Percentiles rank a stretch among this genome's conserved stretches.
Conservation (phyloP, 2,113 vertebrate species). For the Gobio gobio region DNA sequence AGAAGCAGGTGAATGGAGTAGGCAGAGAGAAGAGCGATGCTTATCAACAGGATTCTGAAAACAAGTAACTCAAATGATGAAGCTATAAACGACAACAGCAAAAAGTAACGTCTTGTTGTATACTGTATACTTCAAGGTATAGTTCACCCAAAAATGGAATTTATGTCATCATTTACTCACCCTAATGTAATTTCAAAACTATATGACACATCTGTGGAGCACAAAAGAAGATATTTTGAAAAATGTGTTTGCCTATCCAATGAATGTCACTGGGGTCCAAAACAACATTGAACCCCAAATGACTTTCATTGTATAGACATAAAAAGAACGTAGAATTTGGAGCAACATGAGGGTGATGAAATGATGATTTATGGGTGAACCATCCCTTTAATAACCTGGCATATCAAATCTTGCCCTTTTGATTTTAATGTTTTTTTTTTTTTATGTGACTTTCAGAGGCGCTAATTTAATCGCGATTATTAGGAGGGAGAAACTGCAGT, state of each 20-base stretch:
- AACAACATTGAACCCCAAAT: not conserved
- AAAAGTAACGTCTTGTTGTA: not conserved
- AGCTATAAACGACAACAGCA: not conserved
- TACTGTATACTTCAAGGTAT: not conserved
- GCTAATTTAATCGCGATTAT: not conserved
- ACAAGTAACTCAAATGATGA: not conserved
- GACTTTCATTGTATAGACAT: not conserved
- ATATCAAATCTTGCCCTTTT: not conserved
- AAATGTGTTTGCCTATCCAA: not conserved
- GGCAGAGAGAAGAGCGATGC: conserved; percentile 81
- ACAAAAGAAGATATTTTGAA: not conserved
- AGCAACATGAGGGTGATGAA: not conserved
- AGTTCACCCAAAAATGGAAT: not conserved
- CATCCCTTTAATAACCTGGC: not conserved
- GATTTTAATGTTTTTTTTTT: not conserved
- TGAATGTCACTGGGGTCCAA: not conserved
- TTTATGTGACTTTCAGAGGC: not conserved
- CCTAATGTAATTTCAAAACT: not conserved
- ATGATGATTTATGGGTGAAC: not conserved
- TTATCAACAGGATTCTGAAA: conserved; percentile 76
- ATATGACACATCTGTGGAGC: not conserved
- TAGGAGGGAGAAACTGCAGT: not conserved
- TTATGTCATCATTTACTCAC: not conserved
- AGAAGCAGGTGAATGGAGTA: conserved; percentile 87
- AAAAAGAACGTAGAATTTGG: not conserved